Base-by-base conservation (phyloP, 1,140 invertebrate species). In the Rhopalosiphum maidis region DNA sequence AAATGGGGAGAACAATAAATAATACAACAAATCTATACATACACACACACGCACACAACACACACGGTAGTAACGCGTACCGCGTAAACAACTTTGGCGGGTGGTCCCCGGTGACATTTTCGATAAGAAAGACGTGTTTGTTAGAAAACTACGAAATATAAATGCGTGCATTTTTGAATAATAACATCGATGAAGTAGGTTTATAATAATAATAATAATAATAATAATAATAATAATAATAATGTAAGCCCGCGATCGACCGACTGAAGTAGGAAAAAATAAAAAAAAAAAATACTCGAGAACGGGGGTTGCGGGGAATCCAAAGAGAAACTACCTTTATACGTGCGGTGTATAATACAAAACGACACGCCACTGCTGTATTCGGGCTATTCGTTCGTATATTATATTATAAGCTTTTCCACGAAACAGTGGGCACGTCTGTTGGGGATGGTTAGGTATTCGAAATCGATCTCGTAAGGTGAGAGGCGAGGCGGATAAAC, bases 121-220 rank as follows among this genome's bases (percentile, higher is more conserved):
- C 88, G 88, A 89, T 55, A 89, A 55, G 88, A 55, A 54, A 54
- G 37, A 37, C 51, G 88, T 25, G 88, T 55, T 89, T 11, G 48
- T 89, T 37, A 55, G 22, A 55, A 54, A 55, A 89, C 87, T 30
- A 86, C 25, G 23, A 85, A 25, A 25, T 37, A 85, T 30, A 9
- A 55, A 89, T 41, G 15, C 88, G 11, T 18, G 51, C 88, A 22
- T 89, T 89, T 41, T 89, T 37, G 51, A 89, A 89, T 55, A 55
- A 48, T 55, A 89, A 55, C 21, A 41, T 37, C 30, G 86, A 23
- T 41, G 41, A 18, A 21, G 86, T 22, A 9, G 46, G 43, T 35
- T 35, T 88, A 35, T 89, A 37, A 68, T 68, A 77, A 35, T 55
- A 55, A 51, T 54, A 55, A 30, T 60, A 25, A 55, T 25, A 60